Conservation (phyloP, 2,797 vertebrate genomes). For the Galago senegalensis region DNA sequence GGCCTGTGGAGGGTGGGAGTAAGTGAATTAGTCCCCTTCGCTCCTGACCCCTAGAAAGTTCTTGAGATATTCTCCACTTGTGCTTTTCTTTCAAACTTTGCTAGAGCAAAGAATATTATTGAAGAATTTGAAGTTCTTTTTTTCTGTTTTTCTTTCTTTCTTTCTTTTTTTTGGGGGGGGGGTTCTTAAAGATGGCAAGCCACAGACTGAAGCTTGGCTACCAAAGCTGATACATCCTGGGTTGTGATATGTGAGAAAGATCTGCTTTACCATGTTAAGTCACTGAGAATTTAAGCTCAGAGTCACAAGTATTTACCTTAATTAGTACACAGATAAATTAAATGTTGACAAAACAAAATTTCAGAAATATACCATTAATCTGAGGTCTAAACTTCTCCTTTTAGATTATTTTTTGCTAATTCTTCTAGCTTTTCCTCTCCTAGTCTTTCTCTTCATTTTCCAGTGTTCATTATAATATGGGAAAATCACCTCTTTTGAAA, state of each 20-base stretch:
- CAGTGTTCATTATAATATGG: slow-evolving; percentile 31
- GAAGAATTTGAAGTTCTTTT: background rate
- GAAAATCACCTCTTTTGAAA: slow-evolving; percentile 50
- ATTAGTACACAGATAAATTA: background rate
- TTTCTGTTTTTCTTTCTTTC: too few species aligned
- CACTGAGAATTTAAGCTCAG: background rate
- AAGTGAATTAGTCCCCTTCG: background rate
- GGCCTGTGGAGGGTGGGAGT: background rate
- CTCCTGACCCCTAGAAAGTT: background rate
- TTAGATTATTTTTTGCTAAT: background rate
- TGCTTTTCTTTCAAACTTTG: slow-evolving; percentile 19
- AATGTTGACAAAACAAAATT: background rate
- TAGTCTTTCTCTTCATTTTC: background rate
- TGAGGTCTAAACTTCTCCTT: background rate
- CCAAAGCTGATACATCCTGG: background rate
- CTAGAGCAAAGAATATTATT: background rate
- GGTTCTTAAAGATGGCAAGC: background rate
- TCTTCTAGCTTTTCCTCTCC: background rate
- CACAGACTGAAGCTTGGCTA: background rate
- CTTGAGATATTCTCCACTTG: background rate
- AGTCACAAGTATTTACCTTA: background rate
- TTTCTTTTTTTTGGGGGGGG: too few species aligned
- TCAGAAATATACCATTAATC: background rate
- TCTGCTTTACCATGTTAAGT: background rate
- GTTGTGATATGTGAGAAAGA: background rate